phyloP scores from a whole-genome alignment of 2,797 vertebrate genomes.

The Anguilla pacifica region DNA sequence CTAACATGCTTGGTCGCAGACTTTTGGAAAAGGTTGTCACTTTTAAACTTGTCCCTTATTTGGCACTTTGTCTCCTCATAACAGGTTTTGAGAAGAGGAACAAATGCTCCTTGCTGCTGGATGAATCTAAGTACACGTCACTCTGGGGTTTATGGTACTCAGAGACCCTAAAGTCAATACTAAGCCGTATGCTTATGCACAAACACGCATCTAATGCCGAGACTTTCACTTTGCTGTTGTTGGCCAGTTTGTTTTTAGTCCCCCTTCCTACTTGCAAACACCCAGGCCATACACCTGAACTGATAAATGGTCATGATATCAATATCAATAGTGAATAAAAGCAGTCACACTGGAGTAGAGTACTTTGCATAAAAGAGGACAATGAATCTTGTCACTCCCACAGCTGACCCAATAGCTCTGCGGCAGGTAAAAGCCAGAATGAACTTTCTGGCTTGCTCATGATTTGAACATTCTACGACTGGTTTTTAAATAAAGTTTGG shows the following conservation, averaged over 20 bases:
- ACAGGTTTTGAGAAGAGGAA: conserved; percentile 10
- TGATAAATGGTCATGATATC: not conserved
- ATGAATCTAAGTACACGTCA: conserved; percentile 22
- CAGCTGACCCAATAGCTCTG: not conserved
- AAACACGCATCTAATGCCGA: conserved; percentile 14
- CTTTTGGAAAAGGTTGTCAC: conserved; percentile 11
- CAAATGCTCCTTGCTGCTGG: conserved; percentile 24
- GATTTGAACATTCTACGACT: not conserved
- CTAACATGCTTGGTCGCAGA: not conserved
- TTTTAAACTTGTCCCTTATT: conserved; percentile 33
- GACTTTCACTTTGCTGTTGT: conserved; percentile 21
- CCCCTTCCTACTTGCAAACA: not conserved
- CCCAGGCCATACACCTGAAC: not conserved
- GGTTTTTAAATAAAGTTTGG: not conserved
- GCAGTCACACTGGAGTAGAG: conserved; percentile 2
- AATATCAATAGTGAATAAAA: conserved; percentile 8
- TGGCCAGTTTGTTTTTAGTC: conserved; percentile 30
- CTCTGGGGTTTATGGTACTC: conserved; percentile 1
- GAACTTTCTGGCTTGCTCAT: not conserved
- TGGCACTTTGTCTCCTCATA: conserved; percentile 31
- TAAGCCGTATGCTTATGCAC: not conserved
- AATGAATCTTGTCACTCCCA: not conserved
- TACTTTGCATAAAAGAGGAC: conserved; percentile 9
- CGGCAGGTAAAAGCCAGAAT: not conserved
- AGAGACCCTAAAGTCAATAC: conserved; percentile 17